Percentiles rank a stretch among this genome's conserved stretches.
phyloP scores from a whole-genome alignment of 2,113 vertebrate genomes.

The Ammospiza nelsoni region DNA sequence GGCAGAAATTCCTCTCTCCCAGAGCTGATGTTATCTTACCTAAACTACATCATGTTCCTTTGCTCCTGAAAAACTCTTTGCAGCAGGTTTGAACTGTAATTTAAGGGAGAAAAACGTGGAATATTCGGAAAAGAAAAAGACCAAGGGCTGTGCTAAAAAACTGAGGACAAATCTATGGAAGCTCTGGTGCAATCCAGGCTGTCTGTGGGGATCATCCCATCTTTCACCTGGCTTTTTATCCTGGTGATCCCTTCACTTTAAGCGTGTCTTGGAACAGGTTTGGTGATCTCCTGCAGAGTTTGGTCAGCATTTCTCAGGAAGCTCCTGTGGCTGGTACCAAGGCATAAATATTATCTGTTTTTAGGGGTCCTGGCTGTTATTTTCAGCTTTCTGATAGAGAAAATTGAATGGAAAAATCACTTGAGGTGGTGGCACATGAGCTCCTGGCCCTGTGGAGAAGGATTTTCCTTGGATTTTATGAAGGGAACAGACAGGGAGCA shows the following conservation, averaged over 20 bases:
- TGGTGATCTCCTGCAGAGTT: background rate
- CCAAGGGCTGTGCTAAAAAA: background rate
- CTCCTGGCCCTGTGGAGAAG: background rate
- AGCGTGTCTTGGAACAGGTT: background rate
- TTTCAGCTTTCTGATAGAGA: background rate
- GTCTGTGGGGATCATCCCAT: background rate
- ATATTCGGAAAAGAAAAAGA: background rate
- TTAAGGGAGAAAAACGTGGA: background rate
- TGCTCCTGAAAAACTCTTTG: background rate
- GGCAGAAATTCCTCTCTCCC: slow-evolving; percentile 8
- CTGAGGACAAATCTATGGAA: background rate
- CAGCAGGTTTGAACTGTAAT: background rate
- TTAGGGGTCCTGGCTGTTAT: background rate
- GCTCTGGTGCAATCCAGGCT: background rate
- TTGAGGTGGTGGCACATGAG: background rate
- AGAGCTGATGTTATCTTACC: background rate
- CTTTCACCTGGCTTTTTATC: background rate
- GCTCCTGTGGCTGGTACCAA: background rate
- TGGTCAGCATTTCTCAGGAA: background rate
- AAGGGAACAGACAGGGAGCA: background rate
- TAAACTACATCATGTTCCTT: background rate
- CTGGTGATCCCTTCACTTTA: background rate
- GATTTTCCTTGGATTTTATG: background rate
- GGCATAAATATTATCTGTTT: background rate
- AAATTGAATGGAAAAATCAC: background rate